A percentile compares a stretch with the other conserved stretches of the same genome.
phyloP scores from a whole-genome alignment of 2,113 vertebrate species.

The Saccopteryx bilineata region DNA sequence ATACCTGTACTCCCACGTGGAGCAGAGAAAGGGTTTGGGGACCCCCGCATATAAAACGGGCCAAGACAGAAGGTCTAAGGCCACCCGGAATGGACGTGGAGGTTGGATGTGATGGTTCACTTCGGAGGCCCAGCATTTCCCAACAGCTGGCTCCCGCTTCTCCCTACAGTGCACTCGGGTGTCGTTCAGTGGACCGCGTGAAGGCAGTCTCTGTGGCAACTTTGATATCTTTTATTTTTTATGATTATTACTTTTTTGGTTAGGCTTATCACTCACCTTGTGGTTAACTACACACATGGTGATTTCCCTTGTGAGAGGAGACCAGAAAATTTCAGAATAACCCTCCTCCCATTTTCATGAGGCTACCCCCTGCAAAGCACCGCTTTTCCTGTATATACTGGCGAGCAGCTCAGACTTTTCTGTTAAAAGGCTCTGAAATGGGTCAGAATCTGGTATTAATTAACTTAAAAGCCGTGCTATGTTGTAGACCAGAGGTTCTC shows the following conservation, averaged over 20 bases:
- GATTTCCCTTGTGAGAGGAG: not conserved
- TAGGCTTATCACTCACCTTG: not conserved
- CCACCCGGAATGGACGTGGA: not conserved
- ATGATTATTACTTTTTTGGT: too few relatives aligned
- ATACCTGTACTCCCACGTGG: fast-evolving
- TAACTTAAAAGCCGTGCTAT: not conserved
- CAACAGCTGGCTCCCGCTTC: not conserved
- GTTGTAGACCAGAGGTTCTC: not conserved
- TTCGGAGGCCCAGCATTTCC: not conserved
- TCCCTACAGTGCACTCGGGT: not conserved
- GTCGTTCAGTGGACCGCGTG: not conserved
- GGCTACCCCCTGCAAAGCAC: not conserved
- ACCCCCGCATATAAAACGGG: not conserved
- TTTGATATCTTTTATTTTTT: not conserved
- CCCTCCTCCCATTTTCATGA: not conserved
- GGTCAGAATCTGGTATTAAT: slow-evolving; percentile 11
- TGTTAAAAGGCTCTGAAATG: not conserved
- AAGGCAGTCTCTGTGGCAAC: not conserved
- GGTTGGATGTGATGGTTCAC: too few relatives aligned
- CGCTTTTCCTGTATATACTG: not conserved
- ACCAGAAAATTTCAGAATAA: not conserved
- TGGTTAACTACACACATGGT: not conserved
- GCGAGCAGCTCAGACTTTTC: not conserved
- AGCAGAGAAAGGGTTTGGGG: not conserved
- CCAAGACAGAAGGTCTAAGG: fast-evolving